Percentiles rank a stretch among this genome's conserved stretches.
These are phyloP conservation scores for Tetraneura akinire DNA, from an alignment of 1,140 invertebrate species.

Conservation along the genomic window DNA sequence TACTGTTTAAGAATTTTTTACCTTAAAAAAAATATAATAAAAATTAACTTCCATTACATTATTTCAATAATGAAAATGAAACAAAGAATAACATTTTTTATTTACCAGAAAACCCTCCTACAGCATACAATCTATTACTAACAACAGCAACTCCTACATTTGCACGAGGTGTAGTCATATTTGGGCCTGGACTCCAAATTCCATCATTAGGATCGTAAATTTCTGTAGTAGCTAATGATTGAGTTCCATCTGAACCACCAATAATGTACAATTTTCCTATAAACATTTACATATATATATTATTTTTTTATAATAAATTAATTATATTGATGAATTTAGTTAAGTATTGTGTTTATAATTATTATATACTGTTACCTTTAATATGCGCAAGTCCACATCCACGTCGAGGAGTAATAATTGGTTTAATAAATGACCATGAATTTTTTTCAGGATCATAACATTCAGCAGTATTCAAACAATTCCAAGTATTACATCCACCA, in stretches of 20 bases:
- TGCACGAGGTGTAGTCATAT: constrained; percentile 68
- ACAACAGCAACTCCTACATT: constrained; percentile 75
- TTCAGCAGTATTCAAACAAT: constrained; percentile 74
- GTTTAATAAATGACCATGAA: constrained; percentile 61
- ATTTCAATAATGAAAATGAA: not conserved
- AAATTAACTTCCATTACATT: not conserved
- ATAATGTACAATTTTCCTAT: constrained; percentile 67
- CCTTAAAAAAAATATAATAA: constrained; percentile 58
- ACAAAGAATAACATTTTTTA: not conserved
- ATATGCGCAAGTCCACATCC: constrained; percentile 70
- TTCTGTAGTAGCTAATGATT: constrained; percentile 70
- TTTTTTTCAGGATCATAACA: constrained; percentile 68
- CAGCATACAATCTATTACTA: constrained; percentile 71
- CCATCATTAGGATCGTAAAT: constrained; percentile 67
- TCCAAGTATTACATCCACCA: constrained; percentile 81
- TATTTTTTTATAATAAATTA: too few relatives aligned
- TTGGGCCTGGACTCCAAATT: constrained; percentile 70
- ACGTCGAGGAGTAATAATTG: constrained; percentile 68
- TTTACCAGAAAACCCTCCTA: constrained; percentile 75
- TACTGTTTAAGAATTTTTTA: constrained; percentile 78
- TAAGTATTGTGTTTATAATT: too few relatives aligned
- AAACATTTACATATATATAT: too few relatives aligned
- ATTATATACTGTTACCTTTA: constrained; percentile 65
- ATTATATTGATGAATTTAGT: too few relatives aligned
- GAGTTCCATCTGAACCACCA: constrained; percentile 74